Evolutionary conservation across 2,113 vertebrate genomes (phyloP), one percentile per base, ranked within the genome.

Genomic region (Rhynchomys soricoides): DNA sequence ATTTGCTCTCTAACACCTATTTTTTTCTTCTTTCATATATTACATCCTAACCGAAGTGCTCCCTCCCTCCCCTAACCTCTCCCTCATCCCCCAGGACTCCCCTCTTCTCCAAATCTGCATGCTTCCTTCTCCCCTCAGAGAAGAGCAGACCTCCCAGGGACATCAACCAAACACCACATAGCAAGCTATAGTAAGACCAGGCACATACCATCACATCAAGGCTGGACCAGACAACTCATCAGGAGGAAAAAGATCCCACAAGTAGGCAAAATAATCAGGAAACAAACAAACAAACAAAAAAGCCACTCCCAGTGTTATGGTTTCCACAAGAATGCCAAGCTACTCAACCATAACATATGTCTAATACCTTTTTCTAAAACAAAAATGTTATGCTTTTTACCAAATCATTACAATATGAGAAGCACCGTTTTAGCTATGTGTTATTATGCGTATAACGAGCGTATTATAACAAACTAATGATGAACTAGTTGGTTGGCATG

Each of bases 381-480:
- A 70, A 96, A 89, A 96, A 31, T 70, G 75, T 19, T 70, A 8
- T 92, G 68, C 34, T 37, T 87, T 96, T 92, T 92, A 78, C 66
- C 16, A 74, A 52, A 82, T 87, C 88, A 37, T 68, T 73, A 24
- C 31, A 43, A 68, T 40, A 88, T 40, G 88, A 83, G 82, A 64
- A 90, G 43, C 4, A 73, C 45, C 19, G 52, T 78, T 89, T 95
- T 87, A 92, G 75, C 37, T 85, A 66, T 37, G 64, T 3, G 57
- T 86, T 59, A 75, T 59, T 59, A 1, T 77, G n/a, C n/a, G n/a
- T n/a, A n/a, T n/a, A n/a, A n/a, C n/a, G n/a, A n/a, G n/a, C n/a
- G n/a, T n/a, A n/a, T n/a, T 66, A 86, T 74, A 73, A 4, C 22
- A 75, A 94, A 94, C 26, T 52, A 89, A 77, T 68, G 31, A 92